Evolutionary conservation across 2,113 vertebrate genomes (phyloP).

Genomic region (Grallaria varia): DNA sequence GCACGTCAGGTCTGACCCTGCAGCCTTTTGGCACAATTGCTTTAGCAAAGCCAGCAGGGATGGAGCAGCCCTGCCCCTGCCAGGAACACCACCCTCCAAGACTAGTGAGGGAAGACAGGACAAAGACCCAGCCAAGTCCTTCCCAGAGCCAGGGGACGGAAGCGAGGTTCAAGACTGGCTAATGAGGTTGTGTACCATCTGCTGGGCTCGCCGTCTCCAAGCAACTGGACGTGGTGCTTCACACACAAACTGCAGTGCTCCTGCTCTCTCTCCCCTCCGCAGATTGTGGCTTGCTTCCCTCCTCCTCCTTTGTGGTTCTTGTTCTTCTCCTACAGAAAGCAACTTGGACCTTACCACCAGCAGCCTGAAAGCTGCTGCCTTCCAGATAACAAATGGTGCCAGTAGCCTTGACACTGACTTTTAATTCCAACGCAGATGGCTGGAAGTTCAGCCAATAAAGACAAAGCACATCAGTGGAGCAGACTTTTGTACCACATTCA

Average conservation of each 20-base stretch:
- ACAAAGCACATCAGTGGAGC: not conserved
- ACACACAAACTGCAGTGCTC: not conserved
- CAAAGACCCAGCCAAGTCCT: not conserved
- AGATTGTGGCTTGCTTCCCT: fast-evolving
- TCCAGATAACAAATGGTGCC: not conserved
- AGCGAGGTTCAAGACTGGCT: not conserved
- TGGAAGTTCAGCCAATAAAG: fast-evolving
- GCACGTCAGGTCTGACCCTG: fast-evolving
- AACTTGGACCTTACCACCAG: not conserved
- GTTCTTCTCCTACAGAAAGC: not conserved
- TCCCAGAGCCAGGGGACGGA: not conserved
- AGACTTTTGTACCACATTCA: fast-evolving
- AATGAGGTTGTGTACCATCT: not conserved
- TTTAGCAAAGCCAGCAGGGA: not conserved
- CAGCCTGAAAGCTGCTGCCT: not conserved
- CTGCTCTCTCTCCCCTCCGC: not conserved
- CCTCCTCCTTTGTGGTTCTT: not conserved
- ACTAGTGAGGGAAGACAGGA: not conserved
- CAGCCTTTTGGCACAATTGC: not conserved
- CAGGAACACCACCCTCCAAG: not conserved
- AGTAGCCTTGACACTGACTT: not conserved
- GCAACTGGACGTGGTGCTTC: not conserved
- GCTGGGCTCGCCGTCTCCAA: not conserved
- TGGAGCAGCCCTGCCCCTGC: not conserved
- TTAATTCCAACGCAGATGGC: not conserved